phyloP scores from a whole-genome alignment of 2,113 vertebrate species.

The Phoenicopterus ruber region DNA sequence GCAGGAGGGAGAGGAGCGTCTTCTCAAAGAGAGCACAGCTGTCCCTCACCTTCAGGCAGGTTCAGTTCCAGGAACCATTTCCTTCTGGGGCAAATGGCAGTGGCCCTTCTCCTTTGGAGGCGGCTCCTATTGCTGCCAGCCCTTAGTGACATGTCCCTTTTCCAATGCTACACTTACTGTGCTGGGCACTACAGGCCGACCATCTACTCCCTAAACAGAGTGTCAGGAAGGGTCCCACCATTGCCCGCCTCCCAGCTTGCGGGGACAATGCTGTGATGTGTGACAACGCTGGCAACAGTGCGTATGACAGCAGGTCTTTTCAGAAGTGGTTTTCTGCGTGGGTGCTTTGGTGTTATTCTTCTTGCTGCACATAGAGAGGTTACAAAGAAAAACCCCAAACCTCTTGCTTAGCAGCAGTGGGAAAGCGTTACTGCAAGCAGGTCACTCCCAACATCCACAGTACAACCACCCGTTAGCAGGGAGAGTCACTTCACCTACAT shows the following conservation, averaged over 20 bases:
- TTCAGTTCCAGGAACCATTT: neutral
- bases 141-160: neutral
- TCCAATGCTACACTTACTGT: rapidly evolving
- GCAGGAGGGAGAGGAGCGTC: neutral
- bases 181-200: neutral
- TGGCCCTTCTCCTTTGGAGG: no score
- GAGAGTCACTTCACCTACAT: neutral
- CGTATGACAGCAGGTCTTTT: rapidly evolving
- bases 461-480: rapidly evolving
- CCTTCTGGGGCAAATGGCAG: neutral
- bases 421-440: neutral
- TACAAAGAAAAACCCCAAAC: neutral
- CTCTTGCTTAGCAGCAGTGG: neutral
- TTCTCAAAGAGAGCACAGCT: neutral
- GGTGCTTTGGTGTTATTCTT: neutral
- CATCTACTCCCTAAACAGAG: neutral
- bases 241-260: neutral
- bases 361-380: neutral
- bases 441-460: neutral
- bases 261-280: neutral
- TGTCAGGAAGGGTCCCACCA: neutral
- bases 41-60: neutral
- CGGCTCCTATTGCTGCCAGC: neutral
- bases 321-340: neutral
- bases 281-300: rapidly evolving